Evolutionary conservation across 1,140 invertebrate genomes (phyloP), one percentile per base, ranked within the genome.

Genomic region (Phortica variegata): DNA sequence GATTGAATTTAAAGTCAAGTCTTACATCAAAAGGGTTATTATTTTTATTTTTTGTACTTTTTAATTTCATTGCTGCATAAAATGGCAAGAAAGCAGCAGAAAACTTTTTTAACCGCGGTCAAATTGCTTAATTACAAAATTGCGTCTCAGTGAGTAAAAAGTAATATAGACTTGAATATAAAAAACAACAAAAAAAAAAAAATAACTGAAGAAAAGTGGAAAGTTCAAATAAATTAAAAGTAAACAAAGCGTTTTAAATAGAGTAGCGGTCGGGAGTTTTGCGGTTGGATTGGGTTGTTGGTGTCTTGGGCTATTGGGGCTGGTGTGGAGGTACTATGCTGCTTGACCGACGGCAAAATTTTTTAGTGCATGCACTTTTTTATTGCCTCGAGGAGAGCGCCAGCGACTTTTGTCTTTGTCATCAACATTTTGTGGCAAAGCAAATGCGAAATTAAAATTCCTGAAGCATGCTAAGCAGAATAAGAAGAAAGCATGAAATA

Each of bases 41-140:
- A 6, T 26, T 26, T 26, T 26, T n/a, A n/a, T n/a, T n/a, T n/a
- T n/a, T n/a, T n/a, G n/a, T n/a, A n/a, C n/a, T n/a, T n/a, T n/a
- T n/a, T n/a, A n/a, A n/a, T n/a, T 66, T 68, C 60, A 66, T 66
- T 66, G n/a, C n/a, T 66, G 60, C 56, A 47, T 68, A 56, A 68
- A 66, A 63, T 68, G 49, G 43, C 48, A 38, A 10, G 33, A 34
- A 34, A 34, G 12, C 12, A 34, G 33, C 16, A 15, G 8, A 34
- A 34, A 34, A 34, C 4, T 29, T 42, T 36, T 36, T 42, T n/a
- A 49, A 49, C 60, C 55, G 58, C 56, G 62, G 62, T 69, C 61
- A 61, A 68, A 65, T 63, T 65, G 65, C 61, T 69, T 69, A 68
- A 68, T 68, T 68, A 68, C 61, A 69, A 68, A 68, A 68, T 68